Evolutionary conservation across 1,140 invertebrate species (phyloP).

Genomic region (Diabrotica virgifera): DNA sequence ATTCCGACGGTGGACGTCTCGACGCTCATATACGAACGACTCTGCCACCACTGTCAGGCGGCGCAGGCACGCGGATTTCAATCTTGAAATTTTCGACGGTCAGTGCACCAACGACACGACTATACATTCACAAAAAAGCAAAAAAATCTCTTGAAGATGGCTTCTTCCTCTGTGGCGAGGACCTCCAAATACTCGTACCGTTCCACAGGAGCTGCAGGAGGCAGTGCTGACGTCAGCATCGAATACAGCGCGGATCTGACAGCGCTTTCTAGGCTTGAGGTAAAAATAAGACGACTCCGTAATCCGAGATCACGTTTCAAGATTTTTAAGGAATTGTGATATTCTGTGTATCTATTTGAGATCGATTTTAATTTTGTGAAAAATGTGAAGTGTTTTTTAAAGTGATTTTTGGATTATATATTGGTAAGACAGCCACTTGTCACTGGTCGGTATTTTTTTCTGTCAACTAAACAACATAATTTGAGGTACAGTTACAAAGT

Average conservation of each 20-base stretch:
- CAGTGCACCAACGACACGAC: constrained; percentile 39
- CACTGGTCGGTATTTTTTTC: no score
- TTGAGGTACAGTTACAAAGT: no score
- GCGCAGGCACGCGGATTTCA: constrained; percentile 44
- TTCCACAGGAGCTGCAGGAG: constrained; percentile 69
- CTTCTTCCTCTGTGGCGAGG: constrained; percentile 73
- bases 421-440: no score
- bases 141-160: neutral
- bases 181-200: constrained; percentile 87
- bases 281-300: constrained; percentile 51
- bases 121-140: constrained; percentile 42
- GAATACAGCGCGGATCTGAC: constrained; percentile 90
- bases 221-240: constrained; percentile 86
- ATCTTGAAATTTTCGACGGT: constrained; percentile 44
- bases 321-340: constrained; percentile 11
- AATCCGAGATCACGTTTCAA: constrained; percentile 11
- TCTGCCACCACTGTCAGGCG: constrained; percentile 46
- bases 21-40: constrained; percentile 49
- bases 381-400: constrained; percentile 14
- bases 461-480: neutral
- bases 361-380: constrained; percentile 9
- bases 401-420: constrained; percentile 11
- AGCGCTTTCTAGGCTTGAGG: constrained; percentile 88
- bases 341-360: neutral
- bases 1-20: constrained; percentile 42